Conservation (phyloP, 2,888 invertebrate species). For the Anarsia innoxiella region DNA sequence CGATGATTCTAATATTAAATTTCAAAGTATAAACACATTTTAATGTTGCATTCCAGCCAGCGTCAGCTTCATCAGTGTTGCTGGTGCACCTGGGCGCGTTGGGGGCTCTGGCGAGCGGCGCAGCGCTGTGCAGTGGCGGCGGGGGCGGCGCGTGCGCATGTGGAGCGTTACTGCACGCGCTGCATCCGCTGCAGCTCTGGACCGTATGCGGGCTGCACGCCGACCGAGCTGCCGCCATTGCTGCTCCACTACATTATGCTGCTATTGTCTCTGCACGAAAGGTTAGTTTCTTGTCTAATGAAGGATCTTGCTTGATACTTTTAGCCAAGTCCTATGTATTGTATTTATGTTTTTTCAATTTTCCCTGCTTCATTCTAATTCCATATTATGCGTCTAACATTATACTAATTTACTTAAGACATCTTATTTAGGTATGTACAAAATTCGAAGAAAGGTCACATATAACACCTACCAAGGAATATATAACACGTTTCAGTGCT, state of each 20-base stretch:
- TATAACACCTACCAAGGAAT: too few relatives aligned
- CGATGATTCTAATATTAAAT: background rate
- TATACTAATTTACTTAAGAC: too few relatives aligned
- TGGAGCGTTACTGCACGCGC: constrained; percentile 80
- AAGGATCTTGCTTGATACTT: too few relatives aligned
- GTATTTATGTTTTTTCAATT: too few relatives aligned
- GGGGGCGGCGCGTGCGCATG: constrained; percentile 80
- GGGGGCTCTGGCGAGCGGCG: constrained; percentile 80
- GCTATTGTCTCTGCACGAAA: constrained; percentile 83
- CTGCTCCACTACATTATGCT: constrained; percentile 86
- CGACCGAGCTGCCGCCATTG: constrained; percentile 86
- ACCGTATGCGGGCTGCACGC: constrained; percentile 87
- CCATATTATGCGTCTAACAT: too few relatives aligned
- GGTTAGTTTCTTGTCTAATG: too few relatives aligned
- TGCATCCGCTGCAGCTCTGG: constrained; percentile 86
- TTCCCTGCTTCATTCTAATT: too few relatives aligned
- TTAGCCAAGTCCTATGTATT: too few relatives aligned
- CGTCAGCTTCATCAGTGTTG: constrained; percentile 81
- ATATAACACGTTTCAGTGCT: too few relatives aligned
- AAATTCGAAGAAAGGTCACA: too few relatives aligned
- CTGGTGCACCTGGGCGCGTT: constrained; percentile 83
- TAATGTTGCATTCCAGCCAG: constrained; percentile 64
- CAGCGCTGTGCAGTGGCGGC: constrained; percentile 79
- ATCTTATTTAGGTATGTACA: too few relatives aligned
- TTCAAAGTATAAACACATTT: background rate